phyloP scores from a whole-genome alignment of 2,888 invertebrate genomes.

The Gibbula magus region DNA sequence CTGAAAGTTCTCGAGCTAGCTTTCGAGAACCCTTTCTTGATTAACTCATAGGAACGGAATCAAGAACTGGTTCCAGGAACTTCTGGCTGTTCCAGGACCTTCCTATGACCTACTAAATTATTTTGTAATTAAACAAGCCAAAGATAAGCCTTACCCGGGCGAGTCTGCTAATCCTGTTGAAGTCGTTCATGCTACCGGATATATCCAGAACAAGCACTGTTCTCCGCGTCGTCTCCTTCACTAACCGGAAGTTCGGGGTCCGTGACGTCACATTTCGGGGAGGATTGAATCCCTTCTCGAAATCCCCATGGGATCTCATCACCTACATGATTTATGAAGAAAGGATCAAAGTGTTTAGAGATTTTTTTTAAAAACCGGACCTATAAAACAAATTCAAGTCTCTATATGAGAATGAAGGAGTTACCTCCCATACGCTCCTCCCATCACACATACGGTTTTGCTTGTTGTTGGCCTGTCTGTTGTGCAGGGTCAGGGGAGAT shows the following conservation, averaged over 20 bases:
- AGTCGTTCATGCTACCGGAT: constrained; percentile 41
- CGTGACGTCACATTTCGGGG: constrained; percentile 34
- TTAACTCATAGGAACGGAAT: too few species aligned
- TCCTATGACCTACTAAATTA: too few species aligned
- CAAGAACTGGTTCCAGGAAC: not conserved
- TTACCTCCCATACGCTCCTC: constrained; percentile 79
- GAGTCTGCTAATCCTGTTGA: constrained; percentile 15
- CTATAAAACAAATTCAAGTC: too few species aligned
- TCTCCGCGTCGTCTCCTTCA: constrained; percentile 21
- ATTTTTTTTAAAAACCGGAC: too few species aligned
- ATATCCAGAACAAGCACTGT: constrained; percentile 41
- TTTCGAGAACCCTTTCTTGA: too few species aligned
- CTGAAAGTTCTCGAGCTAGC: too few species aligned
- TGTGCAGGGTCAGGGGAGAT: constrained; percentile 72
- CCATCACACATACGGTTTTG: constrained; percentile 80
- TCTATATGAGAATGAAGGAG: not conserved
- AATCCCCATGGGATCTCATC: constrained; percentile 37
- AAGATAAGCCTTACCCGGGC: constrained; percentile 21
- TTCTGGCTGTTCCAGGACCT: not conserved
- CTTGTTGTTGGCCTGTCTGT: constrained; percentile 80
- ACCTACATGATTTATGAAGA: constrained; percentile 26
- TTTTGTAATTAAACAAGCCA: not conserved
- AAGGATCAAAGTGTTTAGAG: too few species aligned
- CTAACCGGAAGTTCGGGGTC: constrained; percentile 34
- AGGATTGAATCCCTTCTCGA: constrained; percentile 27